Percentiles rank a stretch among this genome's conserved stretches.
Evolutionary conservation across 35 echinoderm and acorn worm species (phyloP).

Genomic region (Holothuria glaberrima): DNA sequence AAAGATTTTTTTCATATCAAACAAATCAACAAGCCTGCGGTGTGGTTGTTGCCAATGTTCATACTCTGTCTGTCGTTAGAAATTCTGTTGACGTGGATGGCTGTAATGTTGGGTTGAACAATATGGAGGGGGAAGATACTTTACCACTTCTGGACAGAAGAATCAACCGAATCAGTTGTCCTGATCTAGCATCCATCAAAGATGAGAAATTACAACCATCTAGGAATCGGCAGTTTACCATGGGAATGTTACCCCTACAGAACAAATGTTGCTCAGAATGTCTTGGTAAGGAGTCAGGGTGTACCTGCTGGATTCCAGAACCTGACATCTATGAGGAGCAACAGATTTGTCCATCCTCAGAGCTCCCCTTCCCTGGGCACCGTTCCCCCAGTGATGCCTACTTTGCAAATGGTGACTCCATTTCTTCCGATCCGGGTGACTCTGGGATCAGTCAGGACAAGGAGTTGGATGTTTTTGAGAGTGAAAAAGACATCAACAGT

Average conservation of each 20-base stretch:
- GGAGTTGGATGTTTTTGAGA: not conserved
- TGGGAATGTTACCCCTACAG: not conserved
- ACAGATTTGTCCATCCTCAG: not conserved
- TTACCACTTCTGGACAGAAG: not conserved
- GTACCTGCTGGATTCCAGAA: not conserved
- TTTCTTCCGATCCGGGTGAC: not conserved
- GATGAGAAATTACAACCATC: not conserved
- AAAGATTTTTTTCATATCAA: no score
- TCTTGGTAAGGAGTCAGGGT: not conserved
- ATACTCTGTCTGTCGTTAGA: no score
- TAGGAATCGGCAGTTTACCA: not conserved
- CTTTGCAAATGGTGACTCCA: not conserved
- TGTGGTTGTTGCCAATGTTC: no score
- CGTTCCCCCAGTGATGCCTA: not conserved
- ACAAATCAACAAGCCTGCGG: no score
- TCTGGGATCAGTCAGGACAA: constrained; percentile 27
- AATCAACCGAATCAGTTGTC: not conserved
- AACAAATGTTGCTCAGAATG: not conserved
- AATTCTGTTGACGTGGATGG: no score
- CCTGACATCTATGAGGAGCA: constrained; percentile 31
- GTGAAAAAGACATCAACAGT: not conserved
- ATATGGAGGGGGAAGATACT: no score
- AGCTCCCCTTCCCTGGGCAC: not conserved
- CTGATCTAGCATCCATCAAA: not conserved
- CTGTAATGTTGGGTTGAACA: no score